Conservation (phyloP, 30 jellyfish, hydroid and myxozoan genomes). For the Morbakka virulenta region DNA sequence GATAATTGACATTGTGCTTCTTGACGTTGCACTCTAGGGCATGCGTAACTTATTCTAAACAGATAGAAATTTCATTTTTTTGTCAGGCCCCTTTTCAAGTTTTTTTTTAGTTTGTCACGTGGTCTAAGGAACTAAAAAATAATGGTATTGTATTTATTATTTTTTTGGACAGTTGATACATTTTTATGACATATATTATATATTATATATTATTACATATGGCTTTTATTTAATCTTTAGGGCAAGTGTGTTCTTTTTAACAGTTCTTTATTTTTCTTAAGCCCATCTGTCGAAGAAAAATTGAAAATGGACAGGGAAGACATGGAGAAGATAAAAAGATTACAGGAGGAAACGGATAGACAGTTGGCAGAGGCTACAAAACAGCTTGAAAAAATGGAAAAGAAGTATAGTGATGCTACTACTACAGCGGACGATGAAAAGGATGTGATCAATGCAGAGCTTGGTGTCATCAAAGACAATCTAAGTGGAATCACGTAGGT, state of each 20-base stretch:
- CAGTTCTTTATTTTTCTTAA: conserved; percentile 2
- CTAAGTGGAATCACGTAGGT: background rate
- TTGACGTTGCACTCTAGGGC: too few species aligned
- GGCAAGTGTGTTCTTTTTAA: background rate
- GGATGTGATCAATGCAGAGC: background rate
- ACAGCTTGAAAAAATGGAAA: conserved; percentile 34
- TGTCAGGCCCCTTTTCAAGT: too few species aligned
- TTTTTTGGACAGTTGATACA: too few species aligned
- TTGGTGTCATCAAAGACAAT: background rate
- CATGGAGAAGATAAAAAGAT: conserved; percentile 48
- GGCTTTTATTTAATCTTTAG: background rate
- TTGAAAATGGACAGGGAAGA: conserved; percentile 51
- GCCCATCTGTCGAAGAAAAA: conserved; percentile 81
- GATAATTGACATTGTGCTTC: too few species aligned
- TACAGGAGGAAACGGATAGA: conserved; percentile 56
- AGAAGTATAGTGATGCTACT: conserved; percentile 5
- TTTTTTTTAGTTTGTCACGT: too few species aligned
- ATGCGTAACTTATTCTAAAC: too few species aligned
- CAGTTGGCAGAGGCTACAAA: conserved; percentile 55
- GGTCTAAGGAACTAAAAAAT: too few species aligned
- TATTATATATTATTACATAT: too few species aligned
- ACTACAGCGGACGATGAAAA: too few species aligned
- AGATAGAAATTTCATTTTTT: too few species aligned
- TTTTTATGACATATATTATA: too few species aligned
- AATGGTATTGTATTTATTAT: too few species aligned